Conservation (phyloP, 1,140 invertebrate species). For the Brachionus angularis region DNA sequence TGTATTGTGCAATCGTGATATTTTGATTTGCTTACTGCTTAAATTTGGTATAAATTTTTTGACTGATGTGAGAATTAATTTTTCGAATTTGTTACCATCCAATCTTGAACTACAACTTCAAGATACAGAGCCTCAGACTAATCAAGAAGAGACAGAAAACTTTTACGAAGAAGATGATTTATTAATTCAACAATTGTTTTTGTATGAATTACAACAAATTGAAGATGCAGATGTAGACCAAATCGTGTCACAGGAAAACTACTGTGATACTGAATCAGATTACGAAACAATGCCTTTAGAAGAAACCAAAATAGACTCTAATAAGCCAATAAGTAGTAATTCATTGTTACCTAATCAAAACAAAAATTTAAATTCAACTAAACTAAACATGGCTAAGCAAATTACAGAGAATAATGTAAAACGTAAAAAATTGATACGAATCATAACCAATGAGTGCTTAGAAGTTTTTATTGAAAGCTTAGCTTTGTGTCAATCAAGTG, state of each 20-base stretch:
- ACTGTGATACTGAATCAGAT: not conserved
- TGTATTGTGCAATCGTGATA: slow-evolving; percentile 64
- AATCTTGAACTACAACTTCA: no score
- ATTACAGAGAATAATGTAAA: slow-evolving; percentile 7
- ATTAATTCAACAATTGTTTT: slow-evolving; percentile 27
- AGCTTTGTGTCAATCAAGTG: slow-evolving; percentile 33
- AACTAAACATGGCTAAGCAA: not conserved
- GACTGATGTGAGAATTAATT: not conserved
- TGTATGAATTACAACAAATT: slow-evolving; percentile 22
- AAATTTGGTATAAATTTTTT: slow-evolving; percentile 68
- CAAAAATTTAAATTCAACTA: not conserved
- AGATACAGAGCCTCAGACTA: no score
- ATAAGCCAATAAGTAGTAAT: no score
- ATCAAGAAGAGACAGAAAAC: not conserved
- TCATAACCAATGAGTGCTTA: not conserved
- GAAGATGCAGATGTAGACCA: not conserved
- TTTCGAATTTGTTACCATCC: no score
- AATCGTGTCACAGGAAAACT: not conserved
- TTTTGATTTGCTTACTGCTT: slow-evolving; percentile 67
- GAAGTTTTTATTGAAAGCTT: slow-evolving; percentile 6
- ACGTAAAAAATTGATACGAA: slow-evolving; percentile 6
- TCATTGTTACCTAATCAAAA: no score
- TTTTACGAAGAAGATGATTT: slow-evolving; percentile 33
- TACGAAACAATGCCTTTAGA: no score
- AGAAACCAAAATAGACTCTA: not conserved